Evolutionary conservation across 2,888 invertebrate species (phyloP).

Genomic region (Hypselothyrea guttata): DNA sequence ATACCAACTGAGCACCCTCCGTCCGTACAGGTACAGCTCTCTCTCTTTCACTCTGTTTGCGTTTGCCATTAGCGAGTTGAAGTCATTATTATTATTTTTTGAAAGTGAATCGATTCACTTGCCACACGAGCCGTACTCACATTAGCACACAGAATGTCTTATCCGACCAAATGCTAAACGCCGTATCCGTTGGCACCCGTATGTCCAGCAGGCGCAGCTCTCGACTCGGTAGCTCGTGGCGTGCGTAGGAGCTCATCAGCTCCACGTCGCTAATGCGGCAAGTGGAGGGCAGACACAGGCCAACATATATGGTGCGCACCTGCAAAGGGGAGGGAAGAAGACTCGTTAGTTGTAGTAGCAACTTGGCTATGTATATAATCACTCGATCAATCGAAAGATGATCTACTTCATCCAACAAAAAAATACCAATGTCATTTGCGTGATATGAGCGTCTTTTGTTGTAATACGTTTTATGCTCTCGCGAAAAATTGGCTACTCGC

Average conservation of each 20-base stretch:
- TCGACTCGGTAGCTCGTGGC: conserved; percentile 82
- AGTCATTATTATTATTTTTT: conserved; percentile 22
- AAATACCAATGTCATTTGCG: too few relatives aligned
- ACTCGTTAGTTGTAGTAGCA: too few relatives aligned
- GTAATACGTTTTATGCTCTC: too few relatives aligned
- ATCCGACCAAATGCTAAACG: conserved; percentile 86
- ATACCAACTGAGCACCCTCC: conserved; percentile 20
- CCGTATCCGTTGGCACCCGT: conserved; percentile 87
- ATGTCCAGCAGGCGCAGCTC: conserved; percentile 86
- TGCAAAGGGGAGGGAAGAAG: conserved; percentile 69
- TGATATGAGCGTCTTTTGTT: too few relatives aligned
- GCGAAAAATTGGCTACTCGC: too few relatives aligned
- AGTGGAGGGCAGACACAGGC: conserved; percentile 88
- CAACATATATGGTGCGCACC: conserved; percentile 88
- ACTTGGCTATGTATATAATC: too few relatives aligned
- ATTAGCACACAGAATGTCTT: conserved; percentile 87
- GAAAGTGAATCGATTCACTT: conserved; percentile 49
- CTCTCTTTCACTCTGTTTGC: conserved; percentile 20
- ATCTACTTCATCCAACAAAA: too few relatives aligned
- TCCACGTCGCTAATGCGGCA: conserved; percentile 87
- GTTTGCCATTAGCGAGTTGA: conserved; percentile 25
- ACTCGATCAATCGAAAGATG: too few relatives aligned
- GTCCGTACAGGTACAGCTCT: neutral
- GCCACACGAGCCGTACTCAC: conserved; percentile 83
- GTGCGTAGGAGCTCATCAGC: conserved; percentile 84